Conservation (phyloP, 2,797 vertebrate genomes). For the Acropternis orthonyx region DNA sequence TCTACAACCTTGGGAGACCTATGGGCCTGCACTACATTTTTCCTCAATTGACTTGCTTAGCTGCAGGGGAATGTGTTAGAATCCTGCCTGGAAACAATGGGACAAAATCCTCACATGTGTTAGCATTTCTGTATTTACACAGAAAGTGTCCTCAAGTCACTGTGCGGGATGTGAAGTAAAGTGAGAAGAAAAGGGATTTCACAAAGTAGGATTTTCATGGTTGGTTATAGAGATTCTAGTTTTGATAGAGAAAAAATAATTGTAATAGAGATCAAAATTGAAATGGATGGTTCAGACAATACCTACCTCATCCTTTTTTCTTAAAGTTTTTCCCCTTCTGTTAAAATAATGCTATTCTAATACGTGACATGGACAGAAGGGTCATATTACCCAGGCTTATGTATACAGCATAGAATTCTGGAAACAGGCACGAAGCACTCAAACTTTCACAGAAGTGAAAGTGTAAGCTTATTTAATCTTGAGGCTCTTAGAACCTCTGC, state of each 20-base stretch:
- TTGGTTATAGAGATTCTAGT: not conserved
- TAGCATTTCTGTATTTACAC: not conserved
- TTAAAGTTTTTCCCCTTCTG: not conserved
- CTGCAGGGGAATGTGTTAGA: rapidly evolving
- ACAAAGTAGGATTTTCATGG: not conserved
- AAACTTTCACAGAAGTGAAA: not conserved
- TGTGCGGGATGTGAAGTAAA: not conserved
- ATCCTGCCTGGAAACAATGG: not conserved
- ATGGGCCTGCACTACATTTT: not conserved
- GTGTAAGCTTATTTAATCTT: not conserved
- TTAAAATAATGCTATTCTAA: not conserved
- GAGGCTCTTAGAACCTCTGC: not conserved
- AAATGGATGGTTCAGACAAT: not conserved
- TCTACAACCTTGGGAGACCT: not conserved
- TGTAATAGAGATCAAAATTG: not conserved
- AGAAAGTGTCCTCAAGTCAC: not conserved
- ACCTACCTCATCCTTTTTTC: not conserved
- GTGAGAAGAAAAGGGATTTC: not conserved
- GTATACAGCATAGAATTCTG: not conserved
- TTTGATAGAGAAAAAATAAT: not conserved
- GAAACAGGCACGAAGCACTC: not conserved
- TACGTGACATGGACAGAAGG: not conserved
- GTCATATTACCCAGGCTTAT: not conserved
- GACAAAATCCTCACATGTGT: not conserved
- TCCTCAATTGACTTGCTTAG: not conserved